Evolutionary conservation across 2,797 vertebrate genomes (phyloP).

Genomic region (Simalia tracyae): DNA sequence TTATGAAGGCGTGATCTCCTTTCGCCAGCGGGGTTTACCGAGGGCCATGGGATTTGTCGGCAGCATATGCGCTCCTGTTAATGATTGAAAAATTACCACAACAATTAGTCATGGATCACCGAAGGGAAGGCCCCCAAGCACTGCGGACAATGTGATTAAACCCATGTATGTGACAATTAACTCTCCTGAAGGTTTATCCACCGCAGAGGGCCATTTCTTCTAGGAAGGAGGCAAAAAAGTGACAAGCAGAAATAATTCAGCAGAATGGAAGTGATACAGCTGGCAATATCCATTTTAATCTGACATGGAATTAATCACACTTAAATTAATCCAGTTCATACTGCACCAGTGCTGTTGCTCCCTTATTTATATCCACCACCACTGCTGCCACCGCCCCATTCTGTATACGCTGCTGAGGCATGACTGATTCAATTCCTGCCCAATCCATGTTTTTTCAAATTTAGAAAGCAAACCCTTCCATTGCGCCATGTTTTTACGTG

Average conservation of each 20-base stretch:
- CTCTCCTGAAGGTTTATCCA: constrained; percentile 81
- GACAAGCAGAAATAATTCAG: constrained; percentile 67
- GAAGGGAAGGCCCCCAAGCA: constrained; percentile 76
- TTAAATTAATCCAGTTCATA: constrained; percentile 80
- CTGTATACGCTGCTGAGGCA: constrained; percentile 59
- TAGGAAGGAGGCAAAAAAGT: constrained; percentile 59
- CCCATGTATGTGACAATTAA: constrained; percentile 97
- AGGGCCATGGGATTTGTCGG: constrained; percentile 78
- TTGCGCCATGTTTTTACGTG: constrained; percentile 72
- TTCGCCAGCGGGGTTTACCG: constrained; percentile 69
- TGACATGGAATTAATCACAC: constrained; percentile 87
- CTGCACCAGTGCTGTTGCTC: constrained; percentile 71
- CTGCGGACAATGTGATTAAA: constrained; percentile 94
- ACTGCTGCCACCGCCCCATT: constrained; percentile 21
- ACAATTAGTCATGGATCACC: constrained; percentile 85
- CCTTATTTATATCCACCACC: constrained; percentile 72
- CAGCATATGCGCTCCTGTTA: constrained; percentile 93
- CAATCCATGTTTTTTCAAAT: constrained; percentile 71
- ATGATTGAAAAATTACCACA: constrained; percentile 89
- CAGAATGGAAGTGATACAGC: constrained; percentile 81
- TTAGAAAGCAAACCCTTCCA: constrained; percentile 68
- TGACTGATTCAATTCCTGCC: constrained; percentile 77
- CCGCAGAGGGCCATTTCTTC: constrained; percentile 66
- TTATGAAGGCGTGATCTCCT: constrained; percentile 62
- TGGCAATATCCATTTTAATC: constrained; percentile 86